Evolutionary conservation across 1,140 invertebrate species (phyloP).

Genomic region (Dinoponera quadriceps): DNA sequence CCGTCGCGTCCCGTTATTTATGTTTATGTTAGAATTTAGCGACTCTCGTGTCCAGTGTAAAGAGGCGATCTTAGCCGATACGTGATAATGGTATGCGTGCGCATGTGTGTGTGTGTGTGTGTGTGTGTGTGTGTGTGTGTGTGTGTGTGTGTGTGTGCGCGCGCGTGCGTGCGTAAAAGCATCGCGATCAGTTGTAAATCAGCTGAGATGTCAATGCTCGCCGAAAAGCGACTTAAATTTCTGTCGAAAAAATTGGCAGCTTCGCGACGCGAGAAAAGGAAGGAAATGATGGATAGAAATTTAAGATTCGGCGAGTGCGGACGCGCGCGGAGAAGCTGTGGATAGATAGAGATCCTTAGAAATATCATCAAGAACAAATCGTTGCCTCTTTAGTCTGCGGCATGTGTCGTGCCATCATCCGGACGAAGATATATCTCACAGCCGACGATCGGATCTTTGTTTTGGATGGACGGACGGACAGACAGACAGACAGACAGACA

Average conservation of each 20-base stretch:
- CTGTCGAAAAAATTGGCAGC: too few relatives aligned
- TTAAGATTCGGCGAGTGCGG: too few relatives aligned
- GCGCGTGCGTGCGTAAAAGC: neutral
- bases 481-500: too few relatives aligned
- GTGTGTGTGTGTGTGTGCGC: too few relatives aligned
- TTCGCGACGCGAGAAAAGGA: too few relatives aligned
- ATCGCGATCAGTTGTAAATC: neutral
- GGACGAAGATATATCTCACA: conserved; percentile 34
- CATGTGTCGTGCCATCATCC: conserved; percentile 56
- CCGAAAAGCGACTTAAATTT: too few relatives aligned
- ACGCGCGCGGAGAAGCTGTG: conserved; percentile 1
- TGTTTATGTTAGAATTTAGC: conserved; percentile 55
- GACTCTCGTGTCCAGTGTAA: conserved; percentile 58
- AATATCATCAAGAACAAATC: conserved; percentile 37
- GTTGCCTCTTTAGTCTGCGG: conserved; percentile 57
- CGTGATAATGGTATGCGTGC: conserved; percentile 21
- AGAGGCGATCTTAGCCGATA: conserved; percentile 59
- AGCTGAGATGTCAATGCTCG: neutral
- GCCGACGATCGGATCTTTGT: conserved; percentile 40
- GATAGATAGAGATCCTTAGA: conserved; percentile 7
- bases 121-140: neutral
- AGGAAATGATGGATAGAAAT: too few relatives aligned
- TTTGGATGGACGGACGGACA: neutral
- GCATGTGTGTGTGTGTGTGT: neutral
- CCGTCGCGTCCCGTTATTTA: conserved; percentile 56